These are phyloP conservation scores for Araneus ventricosus DNA, from an alignment of 1,140 invertebrate species.

Conservation along the genomic window DNA sequence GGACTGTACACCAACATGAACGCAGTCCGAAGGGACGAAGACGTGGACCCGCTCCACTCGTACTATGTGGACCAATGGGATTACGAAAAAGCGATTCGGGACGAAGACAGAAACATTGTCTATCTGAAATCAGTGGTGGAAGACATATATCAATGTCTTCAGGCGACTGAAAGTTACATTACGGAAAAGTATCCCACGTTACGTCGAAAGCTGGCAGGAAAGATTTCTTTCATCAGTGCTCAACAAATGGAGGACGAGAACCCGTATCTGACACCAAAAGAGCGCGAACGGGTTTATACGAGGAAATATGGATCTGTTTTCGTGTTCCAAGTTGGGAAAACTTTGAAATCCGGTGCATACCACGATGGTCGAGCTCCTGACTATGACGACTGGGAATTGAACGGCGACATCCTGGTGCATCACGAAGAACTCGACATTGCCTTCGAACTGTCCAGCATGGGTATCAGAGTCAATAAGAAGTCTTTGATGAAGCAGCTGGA, in stretches of 20 bases:
- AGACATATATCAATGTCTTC: conserved; percentile 13
- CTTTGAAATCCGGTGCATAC: not conserved
- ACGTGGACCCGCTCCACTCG: not conserved
- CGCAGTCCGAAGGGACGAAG: conserved; percentile 17
- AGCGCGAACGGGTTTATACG: not conserved
- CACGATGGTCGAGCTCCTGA: conserved; percentile 32
- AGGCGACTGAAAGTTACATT: not conserved
- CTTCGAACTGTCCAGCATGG: no score
- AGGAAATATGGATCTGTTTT: conserved; percentile 17
- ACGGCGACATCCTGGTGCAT: conserved; percentile 44
- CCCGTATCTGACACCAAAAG: not conserved
- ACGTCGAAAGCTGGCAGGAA: not conserved
- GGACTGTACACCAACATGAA: conserved; percentile 46
- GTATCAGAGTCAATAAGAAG: not conserved
- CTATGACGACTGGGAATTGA: no score
- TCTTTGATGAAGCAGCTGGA: conserved; percentile 20
- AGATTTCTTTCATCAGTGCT: conserved; percentile 22
- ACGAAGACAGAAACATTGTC: not conserved
- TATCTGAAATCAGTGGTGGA: not conserved
- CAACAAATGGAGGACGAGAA: conserved; percentile 44
- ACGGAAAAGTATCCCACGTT: not conserved
- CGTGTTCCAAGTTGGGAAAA: not conserved
- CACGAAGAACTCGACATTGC: conserved; percentile 6
- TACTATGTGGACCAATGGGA: conserved; percentile 25
- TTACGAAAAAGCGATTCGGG: not conserved